phyloP scores from a whole-genome alignment of 1,140 invertebrate species.

The Arion vulgaris region DNA sequence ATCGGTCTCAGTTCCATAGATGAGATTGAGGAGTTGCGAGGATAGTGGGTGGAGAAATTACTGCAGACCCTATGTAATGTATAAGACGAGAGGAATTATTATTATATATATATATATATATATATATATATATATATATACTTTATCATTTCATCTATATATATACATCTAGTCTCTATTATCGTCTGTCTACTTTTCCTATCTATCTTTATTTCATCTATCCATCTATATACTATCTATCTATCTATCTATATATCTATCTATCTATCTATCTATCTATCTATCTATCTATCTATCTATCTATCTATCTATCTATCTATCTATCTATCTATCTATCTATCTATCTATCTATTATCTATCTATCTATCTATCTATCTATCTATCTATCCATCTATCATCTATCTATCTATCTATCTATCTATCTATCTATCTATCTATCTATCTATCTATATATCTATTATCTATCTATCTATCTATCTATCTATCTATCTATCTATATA shows the following conservation, averaged over 20 bases:
- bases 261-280: background rate
- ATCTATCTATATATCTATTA: slow-evolving; percentile 4
- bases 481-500: slow-evolving; percentile 34
- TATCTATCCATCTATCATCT: slow-evolving; percentile 28
- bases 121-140: too few species aligned
- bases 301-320: background rate
- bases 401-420: background rate
- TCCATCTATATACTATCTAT: background rate
- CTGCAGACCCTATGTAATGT: too few species aligned
- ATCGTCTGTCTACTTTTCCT: too few species aligned
- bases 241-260: background rate
- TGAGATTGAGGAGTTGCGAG: too few species aligned
- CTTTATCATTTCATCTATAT: too few species aligned
- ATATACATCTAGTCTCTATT: too few species aligned
- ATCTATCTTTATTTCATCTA: background rate
- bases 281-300: background rate
- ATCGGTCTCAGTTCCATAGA: too few species aligned
- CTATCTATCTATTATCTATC: background rate
- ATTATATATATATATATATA: too few species aligned
- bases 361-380: background rate
- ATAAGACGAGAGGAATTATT: too few species aligned
- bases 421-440: slow-evolving; percentile 24
- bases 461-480: background rate
- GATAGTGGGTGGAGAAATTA: too few species aligned
- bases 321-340: background rate